Evolutionary conservation across 2,113 vertebrate genomes (phyloP).

Genomic region (Erpornis zantholeuca): DNA sequence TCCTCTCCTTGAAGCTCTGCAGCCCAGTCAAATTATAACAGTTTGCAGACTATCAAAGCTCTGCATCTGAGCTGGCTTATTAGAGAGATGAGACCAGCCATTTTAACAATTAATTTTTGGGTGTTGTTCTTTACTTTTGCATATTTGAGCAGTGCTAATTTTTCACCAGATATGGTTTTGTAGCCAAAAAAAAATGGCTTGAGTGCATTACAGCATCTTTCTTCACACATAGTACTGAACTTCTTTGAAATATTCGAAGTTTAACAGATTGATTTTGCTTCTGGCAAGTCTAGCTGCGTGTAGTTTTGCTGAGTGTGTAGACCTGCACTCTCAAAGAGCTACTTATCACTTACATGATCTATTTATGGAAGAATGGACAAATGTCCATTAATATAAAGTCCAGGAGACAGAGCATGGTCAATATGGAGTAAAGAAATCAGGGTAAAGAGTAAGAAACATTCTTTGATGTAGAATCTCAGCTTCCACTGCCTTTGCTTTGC

Average conservation of each 20-base stretch:
- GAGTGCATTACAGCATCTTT: constrained; percentile 50
- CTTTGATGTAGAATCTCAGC: background rate
- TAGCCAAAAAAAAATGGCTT: background rate
- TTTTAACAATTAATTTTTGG: background rate
- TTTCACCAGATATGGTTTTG: constrained; percentile 18
- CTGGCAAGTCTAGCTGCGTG: background rate
- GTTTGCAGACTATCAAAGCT: background rate
- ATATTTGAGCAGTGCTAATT: background rate
- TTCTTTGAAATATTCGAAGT: constrained; percentile 59
- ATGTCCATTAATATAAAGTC: background rate
- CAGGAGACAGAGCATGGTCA: background rate
- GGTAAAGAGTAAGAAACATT: background rate
- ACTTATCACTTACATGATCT: constrained; percentile 32
- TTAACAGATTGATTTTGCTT: constrained; percentile 60
- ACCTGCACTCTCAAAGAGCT: constrained; percentile 57
- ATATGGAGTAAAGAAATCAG: background rate
- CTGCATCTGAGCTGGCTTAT: background rate
- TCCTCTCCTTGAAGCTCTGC: background rate
- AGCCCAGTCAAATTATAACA: background rate
- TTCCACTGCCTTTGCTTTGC: background rate
- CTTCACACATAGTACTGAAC: constrained; percentile 4
- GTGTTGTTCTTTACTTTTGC: background rate
- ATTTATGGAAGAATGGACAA: constrained; percentile 56
- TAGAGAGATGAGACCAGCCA: background rate
- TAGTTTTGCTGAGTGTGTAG: constrained; percentile 40